Evolutionary conservation across 2,888 invertebrate genomes (phyloP).

Genomic region (Sturmia bella): DNA sequence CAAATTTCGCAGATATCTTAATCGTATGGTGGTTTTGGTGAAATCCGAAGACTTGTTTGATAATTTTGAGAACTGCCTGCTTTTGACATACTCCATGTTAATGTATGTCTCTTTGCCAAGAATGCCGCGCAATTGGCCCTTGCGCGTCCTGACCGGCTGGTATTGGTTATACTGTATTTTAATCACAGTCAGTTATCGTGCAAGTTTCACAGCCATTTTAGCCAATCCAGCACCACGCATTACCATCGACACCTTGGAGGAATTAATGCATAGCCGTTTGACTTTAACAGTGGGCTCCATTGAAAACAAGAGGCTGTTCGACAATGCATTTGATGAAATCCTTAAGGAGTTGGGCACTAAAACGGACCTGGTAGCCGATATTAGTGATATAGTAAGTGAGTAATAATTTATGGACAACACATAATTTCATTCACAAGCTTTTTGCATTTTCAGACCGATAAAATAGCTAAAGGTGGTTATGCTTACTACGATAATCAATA

Average conservation of each 20-base stretch:
- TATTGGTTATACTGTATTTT: constrained; percentile 93
- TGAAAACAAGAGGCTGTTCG: constrained; percentile 87
- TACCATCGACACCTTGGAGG: constrained; percentile 89
- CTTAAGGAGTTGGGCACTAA: constrained; percentile 86
- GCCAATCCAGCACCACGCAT: constrained; percentile 90
- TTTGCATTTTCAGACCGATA: constrained; percentile 78
- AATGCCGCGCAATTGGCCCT: constrained; percentile 90
- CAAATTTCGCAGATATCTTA: constrained; percentile 75
- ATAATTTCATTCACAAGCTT: too few species aligned
- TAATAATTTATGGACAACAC: too few species aligned
- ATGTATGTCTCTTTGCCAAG: constrained; percentile 89
- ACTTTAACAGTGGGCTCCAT: constrained; percentile 88
- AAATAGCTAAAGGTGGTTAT: constrained; percentile 87
- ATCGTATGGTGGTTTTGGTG: constrained; percentile 65
- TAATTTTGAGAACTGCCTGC: constrained; percentile 87
- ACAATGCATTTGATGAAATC: constrained; percentile 86
- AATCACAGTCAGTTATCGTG: constrained; percentile 90
- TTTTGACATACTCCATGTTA: constrained; percentile 92
- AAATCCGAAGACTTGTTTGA: constrained; percentile 85
- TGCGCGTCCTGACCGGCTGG: constrained; percentile 91
- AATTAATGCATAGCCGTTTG: constrained; percentile 86
- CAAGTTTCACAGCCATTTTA: constrained; percentile 92
- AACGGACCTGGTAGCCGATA: constrained; percentile 85
- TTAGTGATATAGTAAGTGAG: constrained; percentile 84
- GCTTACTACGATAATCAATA: constrained; percentile 91